Evolutionary conservation across 2,797 vertebrate genomes (phyloP), one percentile per base, ranked within the genome.

Genomic region (Picus viridis): DNA sequence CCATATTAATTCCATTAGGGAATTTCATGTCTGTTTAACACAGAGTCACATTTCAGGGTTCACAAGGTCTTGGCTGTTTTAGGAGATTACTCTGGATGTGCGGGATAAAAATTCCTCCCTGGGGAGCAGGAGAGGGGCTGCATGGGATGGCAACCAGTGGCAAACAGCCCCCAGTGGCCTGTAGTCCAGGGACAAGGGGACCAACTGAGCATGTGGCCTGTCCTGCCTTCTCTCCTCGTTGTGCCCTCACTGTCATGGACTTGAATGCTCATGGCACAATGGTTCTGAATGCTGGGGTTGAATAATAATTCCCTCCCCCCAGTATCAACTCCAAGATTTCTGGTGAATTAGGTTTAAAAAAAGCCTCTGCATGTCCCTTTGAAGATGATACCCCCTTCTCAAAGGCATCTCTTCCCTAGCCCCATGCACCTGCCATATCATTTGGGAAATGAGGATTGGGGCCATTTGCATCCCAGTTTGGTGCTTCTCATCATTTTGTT

Each of bases 1-100:
- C 94, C 92, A 78, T 88, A 94, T 84, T 94, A 93, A 95, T 92
- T 94, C 94, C 85, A 61, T 76, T 90, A 86, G 92, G 77, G 93
- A 94, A 94, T 95, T 93, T 92, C 96, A 86, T 86, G 93, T 70
- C 96, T 94, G 94, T 96, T 96, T 95, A 95, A 91, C 91, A 90
- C 89, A 94, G 92, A 93, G 97, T 94, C 96, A 93, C 92, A 79
- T 94, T 90, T 96, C 96, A 92, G 83, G 70, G 23, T 94, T 91
- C 86, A 68, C 82, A 75, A 83, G 88, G 32, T 61, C 91, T 93
- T 30, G 30, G 73, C 88, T 95, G 20, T 56, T 87, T 93, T 80
- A 87, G 93, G 88, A 64, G 59, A 71, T 89, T 82, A 59, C 61
- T 74, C 73, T 81, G 85, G 71, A 18, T 26, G 69, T 29, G 3